These are phyloP conservation scores for Tyria jacobaeae DNA, from an alignment of 2,888 invertebrate genomes.

Conservation along the genomic window DNA sequence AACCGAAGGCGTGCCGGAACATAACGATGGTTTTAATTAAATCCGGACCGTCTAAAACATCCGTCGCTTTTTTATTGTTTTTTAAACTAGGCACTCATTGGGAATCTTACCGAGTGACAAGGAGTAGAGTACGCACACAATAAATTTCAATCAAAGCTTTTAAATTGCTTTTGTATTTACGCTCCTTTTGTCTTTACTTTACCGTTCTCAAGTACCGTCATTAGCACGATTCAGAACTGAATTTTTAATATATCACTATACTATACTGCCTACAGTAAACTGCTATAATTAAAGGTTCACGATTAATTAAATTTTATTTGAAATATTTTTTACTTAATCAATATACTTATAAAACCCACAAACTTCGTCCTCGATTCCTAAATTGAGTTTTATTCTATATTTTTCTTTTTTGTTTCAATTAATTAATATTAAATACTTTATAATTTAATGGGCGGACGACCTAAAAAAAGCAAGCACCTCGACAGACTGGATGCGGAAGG, in stretches of 20 bases:
- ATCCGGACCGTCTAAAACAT: slow-evolving; percentile 24
- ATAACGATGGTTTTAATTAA: slow-evolving; percentile 42
- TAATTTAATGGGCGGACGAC: no score
- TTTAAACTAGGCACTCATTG: slow-evolving; percentile 38
- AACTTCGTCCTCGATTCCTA: no score
- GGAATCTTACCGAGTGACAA: slow-evolving; percentile 55
- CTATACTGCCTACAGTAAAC: no score
- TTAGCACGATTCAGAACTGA: slow-evolving; percentile 58
- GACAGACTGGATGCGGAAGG: no score
- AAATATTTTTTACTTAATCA: no score
- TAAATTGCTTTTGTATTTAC: slow-evolving; percentile 69
- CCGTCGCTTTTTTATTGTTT: slow-evolving; percentile 36
- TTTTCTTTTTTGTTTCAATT: no score
- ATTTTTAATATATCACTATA: slow-evolving; percentile 62
- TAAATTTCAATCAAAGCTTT: slow-evolving; percentile 75
- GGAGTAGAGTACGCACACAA: slow-evolving; percentile 66
- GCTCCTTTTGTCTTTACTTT: slow-evolving; percentile 63
- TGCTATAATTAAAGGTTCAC: no score
- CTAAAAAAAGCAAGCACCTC: no score
- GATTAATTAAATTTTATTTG: no score
- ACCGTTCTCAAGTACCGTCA: slow-evolving; percentile 56
- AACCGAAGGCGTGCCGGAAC: slow-evolving; percentile 21
- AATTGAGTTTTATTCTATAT: no score
- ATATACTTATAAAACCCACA: no score
- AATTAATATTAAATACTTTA: no score